phyloP scores from a whole-genome alignment of 2,113 vertebrate species.

The Xiphophorus maculatus region DNA sequence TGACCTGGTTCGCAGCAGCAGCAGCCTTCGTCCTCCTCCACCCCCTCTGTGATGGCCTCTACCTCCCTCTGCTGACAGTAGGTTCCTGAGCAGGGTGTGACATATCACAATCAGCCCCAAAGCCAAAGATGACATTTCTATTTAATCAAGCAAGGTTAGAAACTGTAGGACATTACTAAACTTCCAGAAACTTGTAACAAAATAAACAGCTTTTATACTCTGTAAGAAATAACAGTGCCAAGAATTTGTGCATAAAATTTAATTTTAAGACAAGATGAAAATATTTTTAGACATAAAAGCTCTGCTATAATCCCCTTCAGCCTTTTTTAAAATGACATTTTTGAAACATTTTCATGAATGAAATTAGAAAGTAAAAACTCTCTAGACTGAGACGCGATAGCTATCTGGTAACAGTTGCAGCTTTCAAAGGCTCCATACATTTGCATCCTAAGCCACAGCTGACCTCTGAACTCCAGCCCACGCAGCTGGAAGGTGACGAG shows the following conservation, averaged over 20 bases:
- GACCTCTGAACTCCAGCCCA: constrained; percentile 92
- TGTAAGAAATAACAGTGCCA: neutral
- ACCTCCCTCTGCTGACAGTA: constrained; percentile 95
- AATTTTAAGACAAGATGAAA: too few relatives aligned
- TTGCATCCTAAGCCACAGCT: constrained; percentile 37
- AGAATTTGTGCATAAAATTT: too few relatives aligned
- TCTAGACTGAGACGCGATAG: too few relatives aligned
- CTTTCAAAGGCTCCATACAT: neutral
- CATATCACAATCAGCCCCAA: neutral
- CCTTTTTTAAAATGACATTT: too few relatives aligned
- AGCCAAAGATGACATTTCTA: neutral
- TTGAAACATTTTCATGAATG: too few relatives aligned
- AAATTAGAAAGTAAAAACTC: too few relatives aligned
- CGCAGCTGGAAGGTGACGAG: constrained; percentile 91
- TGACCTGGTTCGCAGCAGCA: constrained; percentile 93
- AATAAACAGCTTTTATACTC: neutral
- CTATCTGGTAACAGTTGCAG: too few relatives aligned
- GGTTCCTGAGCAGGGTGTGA: constrained; percentile 76
- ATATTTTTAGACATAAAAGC: too few relatives aligned
- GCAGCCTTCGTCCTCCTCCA: constrained; percentile 92
- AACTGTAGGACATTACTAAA: too few relatives aligned
- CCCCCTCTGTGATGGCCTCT: constrained; percentile 92
- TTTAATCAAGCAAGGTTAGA: too few relatives aligned
- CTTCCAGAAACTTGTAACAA: neutral
- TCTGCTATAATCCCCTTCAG: too few relatives aligned